Evolutionary conservation across 2,113 vertebrate species (phyloP).

Genomic region (Holacanthus passer): DNA sequence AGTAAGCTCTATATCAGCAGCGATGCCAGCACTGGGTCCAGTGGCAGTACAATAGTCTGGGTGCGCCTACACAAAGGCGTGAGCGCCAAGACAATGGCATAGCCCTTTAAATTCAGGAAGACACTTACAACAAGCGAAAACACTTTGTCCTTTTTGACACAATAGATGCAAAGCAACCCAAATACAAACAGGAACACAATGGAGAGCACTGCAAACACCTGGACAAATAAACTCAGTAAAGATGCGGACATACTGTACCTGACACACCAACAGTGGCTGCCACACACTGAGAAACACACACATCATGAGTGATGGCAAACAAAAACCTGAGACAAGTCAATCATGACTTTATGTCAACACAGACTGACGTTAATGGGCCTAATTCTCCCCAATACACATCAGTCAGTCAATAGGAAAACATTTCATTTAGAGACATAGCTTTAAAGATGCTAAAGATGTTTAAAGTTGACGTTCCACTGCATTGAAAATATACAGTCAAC

Average conservation of each 20-base stretch:
- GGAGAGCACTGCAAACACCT: constrained; percentile 64
- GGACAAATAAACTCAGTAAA: constrained; percentile 66
- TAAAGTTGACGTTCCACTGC: background rate
- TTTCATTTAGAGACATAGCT: constrained; percentile 12
- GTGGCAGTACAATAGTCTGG: constrained; percentile 34
- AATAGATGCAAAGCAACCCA: constrained; percentile 34
- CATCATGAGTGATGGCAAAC: constrained; percentile 58
- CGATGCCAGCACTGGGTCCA: constrained; percentile 18
- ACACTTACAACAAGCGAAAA: constrained; percentile 44
- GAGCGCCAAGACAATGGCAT: constrained; percentile 46
- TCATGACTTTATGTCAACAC: constrained; percentile 61
- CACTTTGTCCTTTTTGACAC: constrained; percentile 28
- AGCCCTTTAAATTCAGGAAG: constrained; percentile 43
- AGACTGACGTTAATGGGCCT: constrained; percentile 63
- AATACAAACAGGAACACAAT: constrained; percentile 66
- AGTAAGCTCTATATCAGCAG: constrained; percentile 57
- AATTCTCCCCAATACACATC: constrained; percentile 65
- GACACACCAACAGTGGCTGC: constrained; percentile 51
- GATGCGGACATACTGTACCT: constrained; percentile 61
- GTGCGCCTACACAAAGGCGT: constrained; percentile 43
- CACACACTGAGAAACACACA: constrained; percentile 64
- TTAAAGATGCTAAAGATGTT: background rate
- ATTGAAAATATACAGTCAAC: background rate
- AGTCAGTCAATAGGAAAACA: background rate
- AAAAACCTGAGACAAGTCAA: constrained; percentile 62